These are phyloP conservation scores for Alces alces DNA, from an alignment of 2,113 vertebrate genomes.

Conservation along the genomic window DNA sequence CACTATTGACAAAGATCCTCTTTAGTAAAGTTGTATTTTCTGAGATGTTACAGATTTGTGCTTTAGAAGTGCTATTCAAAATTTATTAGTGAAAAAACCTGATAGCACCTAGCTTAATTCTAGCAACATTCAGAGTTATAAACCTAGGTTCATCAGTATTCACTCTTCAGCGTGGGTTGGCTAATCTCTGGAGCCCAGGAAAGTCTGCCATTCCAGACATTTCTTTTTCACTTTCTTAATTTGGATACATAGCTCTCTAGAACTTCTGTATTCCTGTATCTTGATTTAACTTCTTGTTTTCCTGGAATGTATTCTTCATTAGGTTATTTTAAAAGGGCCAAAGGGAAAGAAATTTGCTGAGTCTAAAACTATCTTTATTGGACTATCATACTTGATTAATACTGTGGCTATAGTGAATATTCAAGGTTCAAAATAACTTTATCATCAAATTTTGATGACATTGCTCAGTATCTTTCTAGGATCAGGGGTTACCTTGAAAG, in stretches of 20 bases:
- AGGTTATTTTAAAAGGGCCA: background rate
- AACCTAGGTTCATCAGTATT: background rate
- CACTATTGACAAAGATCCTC: background rate
- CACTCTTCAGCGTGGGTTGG: too few species aligned
- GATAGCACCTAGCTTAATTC: background rate
- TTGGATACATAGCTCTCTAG: background rate
- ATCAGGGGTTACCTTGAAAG: background rate
- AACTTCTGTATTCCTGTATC: background rate
- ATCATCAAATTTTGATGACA: background rate
- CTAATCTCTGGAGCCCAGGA: background rate
- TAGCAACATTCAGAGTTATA: background rate
- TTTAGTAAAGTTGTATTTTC: background rate
- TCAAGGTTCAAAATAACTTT: constrained; percentile 3
- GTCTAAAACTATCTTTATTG: background rate
- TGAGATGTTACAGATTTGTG: background rate
- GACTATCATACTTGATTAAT: background rate
- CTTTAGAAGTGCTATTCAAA: background rate
- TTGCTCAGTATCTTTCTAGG: background rate
- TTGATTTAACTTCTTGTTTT: background rate
- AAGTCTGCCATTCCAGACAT: background rate
- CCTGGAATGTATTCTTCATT: background rate
- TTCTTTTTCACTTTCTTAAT: background rate
- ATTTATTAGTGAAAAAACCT: background rate
- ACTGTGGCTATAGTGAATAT: background rate
- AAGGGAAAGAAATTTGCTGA: background rate